Conservation (phyloP, 2,888 invertebrate genomes). For the Dynastes grantii region DNA sequence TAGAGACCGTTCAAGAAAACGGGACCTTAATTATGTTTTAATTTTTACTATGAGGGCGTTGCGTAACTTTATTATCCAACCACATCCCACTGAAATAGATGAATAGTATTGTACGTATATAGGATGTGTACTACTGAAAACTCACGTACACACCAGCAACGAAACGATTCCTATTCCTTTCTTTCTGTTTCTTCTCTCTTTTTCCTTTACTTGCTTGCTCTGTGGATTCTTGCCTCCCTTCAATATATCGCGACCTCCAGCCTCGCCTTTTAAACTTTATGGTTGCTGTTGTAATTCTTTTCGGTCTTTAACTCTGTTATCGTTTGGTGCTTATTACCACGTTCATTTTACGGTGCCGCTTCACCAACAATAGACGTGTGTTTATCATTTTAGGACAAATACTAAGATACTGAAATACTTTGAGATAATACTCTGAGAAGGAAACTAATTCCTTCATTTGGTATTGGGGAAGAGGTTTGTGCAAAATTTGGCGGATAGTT, state of each 20-base stretch:
- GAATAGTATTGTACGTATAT: not conserved
- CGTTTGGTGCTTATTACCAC: not conserved
- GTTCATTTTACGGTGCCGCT: not conserved
- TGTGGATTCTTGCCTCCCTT: not conserved
- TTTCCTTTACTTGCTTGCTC: not conserved
- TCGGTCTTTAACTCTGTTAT: constrained; percentile 9
- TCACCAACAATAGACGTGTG: not conserved
- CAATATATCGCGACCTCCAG: not conserved
- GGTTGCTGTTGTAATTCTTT: constrained; percentile 1
- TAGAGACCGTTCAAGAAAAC: too few species aligned
- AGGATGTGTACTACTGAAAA: constrained; percentile 12
- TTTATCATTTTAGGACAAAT: too few species aligned
- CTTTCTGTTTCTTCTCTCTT: not conserved
- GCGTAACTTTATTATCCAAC: constrained; percentile 6
- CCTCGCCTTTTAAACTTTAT: constrained; percentile 5
- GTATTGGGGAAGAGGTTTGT: too few species aligned
- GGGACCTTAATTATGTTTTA: too few species aligned
- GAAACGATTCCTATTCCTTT: not conserved
- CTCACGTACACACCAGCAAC: constrained; percentile 42
- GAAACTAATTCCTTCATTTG: too few species aligned
- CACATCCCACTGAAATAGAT: too few species aligned
- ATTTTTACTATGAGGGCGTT: constrained; percentile 10
- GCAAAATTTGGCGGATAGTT: too few species aligned
- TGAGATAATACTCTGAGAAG: too few species aligned
- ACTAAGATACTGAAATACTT: too few species aligned